phyloP scores from a whole-genome alignment of 2,888 invertebrate species.

The Cartodere bifasciata region DNA sequence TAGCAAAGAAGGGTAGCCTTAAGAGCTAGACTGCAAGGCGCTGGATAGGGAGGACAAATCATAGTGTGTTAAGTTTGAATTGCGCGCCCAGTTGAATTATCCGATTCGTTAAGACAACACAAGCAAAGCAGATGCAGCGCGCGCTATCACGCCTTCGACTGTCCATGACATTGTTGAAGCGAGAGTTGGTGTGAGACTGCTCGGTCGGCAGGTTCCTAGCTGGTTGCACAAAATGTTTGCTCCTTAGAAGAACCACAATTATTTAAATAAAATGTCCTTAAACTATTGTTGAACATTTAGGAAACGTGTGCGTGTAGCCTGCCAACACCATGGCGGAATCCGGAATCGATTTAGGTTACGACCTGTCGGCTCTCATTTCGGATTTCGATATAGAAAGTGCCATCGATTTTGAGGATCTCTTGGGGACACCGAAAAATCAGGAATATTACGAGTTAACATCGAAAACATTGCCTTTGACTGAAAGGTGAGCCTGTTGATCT shows the following conservation, averaged over 20 bases:
- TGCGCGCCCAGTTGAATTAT: too few species aligned
- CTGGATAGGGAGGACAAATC: too few species aligned
- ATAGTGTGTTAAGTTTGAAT: too few species aligned
- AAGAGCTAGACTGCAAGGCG: too few species aligned
- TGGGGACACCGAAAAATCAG: slow-evolving; percentile 40
- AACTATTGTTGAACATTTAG: too few species aligned
- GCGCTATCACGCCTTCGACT: slow-evolving; percentile 17
- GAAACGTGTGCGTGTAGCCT: slow-evolving; percentile 10
- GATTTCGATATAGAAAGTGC: slow-evolving; percentile 39
- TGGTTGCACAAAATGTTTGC: too few species aligned
- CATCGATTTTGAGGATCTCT: slow-evolving; percentile 38
- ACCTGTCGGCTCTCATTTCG: slow-evolving; percentile 40
- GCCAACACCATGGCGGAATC: slow-evolving; percentile 41
- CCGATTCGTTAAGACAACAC: neutral
- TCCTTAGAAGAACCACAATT: too few species aligned
- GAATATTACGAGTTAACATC: slow-evolving; percentile 52
- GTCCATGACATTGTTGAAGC: slow-evolving; percentile 24
- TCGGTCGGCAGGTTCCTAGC: slow-evolving; percentile 14
- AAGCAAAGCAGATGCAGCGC: slow-evolving; percentile 14
- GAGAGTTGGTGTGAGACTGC: slow-evolving; percentile 15
- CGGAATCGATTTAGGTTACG: slow-evolving; percentile 52
- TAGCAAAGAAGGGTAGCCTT: too few species aligned
- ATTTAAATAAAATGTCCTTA: too few species aligned
- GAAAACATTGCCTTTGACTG: slow-evolving; percentile 43
- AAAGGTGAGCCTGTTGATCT: slow-evolving; percentile 47